phyloP scores from a whole-genome alignment of 2,113 vertebrate species.

The Fregetta grallaria region DNA sequence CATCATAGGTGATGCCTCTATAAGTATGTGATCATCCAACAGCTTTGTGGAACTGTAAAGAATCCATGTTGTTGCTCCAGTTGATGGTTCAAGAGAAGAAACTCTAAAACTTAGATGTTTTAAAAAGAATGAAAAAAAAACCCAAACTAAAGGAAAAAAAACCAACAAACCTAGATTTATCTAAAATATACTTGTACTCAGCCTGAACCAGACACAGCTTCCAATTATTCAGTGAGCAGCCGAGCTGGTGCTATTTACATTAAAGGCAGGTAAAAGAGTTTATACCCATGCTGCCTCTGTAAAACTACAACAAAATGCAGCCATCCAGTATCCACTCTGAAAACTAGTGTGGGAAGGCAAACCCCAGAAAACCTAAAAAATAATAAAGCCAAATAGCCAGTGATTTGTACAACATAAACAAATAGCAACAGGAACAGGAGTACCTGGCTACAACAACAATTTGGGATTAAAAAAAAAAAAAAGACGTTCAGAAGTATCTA shows the following conservation, averaged over 20 bases:
- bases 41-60: background rate
- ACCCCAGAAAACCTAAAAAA: background rate
- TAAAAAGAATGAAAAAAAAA: background rate
- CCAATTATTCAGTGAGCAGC: background rate
- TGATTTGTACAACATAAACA: background rate
- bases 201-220: background rate
- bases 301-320: background rate
- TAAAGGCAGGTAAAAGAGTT: background rate
- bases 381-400: background rate
- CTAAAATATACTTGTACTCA: background rate
- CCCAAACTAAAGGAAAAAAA: background rate
- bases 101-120: background rate
- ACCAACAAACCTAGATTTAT: background rate
- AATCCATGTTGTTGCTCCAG: background rate
- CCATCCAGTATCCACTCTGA: fast-evolving
- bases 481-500: background rate
- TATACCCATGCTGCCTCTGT: background rate
- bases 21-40: background rate
- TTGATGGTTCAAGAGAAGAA: background rate
- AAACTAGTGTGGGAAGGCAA: background rate
- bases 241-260: background rate
- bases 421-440: background rate
- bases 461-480: background rate
- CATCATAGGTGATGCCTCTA: background rate
- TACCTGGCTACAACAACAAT: background rate